These are phyloP conservation scores for Gambusia holbrooki DNA, from an alignment of 2,113 vertebrate genomes.

Conservation along the genomic window DNA sequence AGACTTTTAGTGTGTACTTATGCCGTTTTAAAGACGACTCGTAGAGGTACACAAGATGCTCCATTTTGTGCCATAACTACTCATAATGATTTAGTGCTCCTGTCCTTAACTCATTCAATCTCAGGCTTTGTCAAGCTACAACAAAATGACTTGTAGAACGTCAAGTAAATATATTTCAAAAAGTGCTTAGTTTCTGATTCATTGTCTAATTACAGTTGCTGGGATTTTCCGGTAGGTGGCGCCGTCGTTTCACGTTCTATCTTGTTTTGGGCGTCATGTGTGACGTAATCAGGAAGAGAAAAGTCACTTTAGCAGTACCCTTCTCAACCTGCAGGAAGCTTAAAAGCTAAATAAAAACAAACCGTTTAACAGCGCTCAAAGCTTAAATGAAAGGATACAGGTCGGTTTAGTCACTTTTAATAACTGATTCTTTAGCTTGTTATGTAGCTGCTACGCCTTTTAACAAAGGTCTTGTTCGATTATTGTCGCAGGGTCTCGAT, in stretches of 20 bases:
- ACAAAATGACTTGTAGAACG: background rate
- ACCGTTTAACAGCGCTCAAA: fast-evolving
- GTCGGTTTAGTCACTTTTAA: background rate
- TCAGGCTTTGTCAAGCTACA: background rate
- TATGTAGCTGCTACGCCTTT: background rate
- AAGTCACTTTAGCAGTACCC: background rate
- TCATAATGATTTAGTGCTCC: background rate
- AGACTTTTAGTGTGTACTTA: background rate
- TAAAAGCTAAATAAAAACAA: background rate
- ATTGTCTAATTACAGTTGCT: background rate
- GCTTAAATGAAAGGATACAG: constrained; percentile 6
- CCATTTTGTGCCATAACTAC: background rate
- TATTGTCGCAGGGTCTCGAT: constrained; percentile 20
- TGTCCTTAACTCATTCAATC: background rate
- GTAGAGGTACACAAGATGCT: too few species aligned
- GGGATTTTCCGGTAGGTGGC: constrained; percentile 38
- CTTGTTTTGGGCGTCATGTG: background rate
- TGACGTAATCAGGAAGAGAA: constrained; percentile 47
- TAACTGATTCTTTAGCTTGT: background rate
- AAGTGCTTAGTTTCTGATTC: background rate
- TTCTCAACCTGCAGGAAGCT: background rate
- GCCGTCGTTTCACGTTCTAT: background rate
- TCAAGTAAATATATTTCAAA: background rate
- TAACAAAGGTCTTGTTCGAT: background rate
- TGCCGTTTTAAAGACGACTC: background rate